phyloP scores from a whole-genome alignment of 1,140 invertebrate genomes.

The Manduca sexta region DNA sequence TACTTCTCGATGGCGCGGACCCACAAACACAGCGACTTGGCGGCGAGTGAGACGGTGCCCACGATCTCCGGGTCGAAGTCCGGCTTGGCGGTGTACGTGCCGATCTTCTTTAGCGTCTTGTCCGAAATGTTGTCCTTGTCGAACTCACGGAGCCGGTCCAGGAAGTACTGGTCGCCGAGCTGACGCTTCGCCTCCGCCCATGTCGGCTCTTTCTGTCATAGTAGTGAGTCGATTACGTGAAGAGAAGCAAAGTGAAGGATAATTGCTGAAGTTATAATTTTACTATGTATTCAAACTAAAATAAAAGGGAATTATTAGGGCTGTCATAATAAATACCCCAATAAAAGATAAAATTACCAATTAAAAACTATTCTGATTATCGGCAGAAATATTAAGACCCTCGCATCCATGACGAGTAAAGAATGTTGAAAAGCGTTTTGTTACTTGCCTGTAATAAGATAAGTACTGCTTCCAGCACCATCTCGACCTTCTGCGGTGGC shows the following conservation, averaged over 20 bases:
- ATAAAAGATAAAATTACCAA: no score
- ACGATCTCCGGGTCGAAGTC: conserved; percentile 92
- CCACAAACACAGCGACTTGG: conserved; percentile 91
- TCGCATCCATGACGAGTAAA: no score
- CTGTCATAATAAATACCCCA: no score
- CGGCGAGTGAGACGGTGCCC: conserved; percentile 84
- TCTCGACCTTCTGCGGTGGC: conserved; percentile 88
- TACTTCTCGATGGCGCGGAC: conserved; percentile 94
- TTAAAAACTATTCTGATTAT: no score
- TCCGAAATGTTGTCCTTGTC: conserved; percentile 91
- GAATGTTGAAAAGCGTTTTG: not conserved
- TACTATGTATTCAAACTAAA: not conserved
- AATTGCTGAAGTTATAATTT: not conserved
- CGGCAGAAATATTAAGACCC: no score
- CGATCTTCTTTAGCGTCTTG: conserved; percentile 85
- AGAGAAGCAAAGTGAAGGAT: no score
- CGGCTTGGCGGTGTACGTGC: conserved; percentile 82
- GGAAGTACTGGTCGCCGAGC: conserved; percentile 84
- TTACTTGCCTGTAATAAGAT: conserved; percentile 79
- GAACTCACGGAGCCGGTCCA: conserved; percentile 85
- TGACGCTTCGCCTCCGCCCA: conserved; percentile 91
- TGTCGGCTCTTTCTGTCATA: conserved; percentile 82
- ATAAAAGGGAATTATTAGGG: no score
- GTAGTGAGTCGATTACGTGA: not conserved
- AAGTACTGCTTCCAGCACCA: conserved; percentile 92